Conservation (phyloP, 2,113 vertebrate species). For the Pitta sordida region DNA sequence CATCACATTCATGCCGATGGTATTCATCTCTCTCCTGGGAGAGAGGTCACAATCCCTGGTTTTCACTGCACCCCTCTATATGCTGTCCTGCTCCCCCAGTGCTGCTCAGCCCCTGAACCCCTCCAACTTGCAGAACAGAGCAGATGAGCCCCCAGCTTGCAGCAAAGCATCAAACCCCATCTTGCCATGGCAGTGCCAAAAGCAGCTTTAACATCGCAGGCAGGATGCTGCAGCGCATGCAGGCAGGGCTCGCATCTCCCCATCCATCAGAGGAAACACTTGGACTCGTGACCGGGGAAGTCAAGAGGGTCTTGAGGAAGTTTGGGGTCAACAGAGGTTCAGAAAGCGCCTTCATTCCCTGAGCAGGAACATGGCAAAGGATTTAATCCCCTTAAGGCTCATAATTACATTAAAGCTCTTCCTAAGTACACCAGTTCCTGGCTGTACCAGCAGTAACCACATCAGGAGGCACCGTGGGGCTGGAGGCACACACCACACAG, state of each 20-base stretch:
- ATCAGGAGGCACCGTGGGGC: neutral
- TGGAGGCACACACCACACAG: neutral
- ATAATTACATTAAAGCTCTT: conserved; percentile 20
- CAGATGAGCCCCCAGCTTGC: neutral
- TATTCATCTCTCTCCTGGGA: neutral
- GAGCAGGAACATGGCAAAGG: neutral
- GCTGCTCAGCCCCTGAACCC: neutral
- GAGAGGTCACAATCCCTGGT: neutral
- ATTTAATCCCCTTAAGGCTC: conserved; percentile 34
- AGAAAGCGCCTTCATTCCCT: conserved; percentile 12
- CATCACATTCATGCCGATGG: neutral
- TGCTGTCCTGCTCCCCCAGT: neutral
- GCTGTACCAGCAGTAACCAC: neutral
- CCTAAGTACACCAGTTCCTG: neutral
- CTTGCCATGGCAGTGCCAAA: accelerated
- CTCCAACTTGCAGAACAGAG: accelerated
- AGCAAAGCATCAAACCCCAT: neutral
- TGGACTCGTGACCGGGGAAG: neutral
- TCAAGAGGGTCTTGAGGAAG: conserved; percentile 48
- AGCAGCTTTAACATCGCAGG: accelerated
- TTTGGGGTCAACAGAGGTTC: conserved; percentile 37
- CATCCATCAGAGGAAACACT: neutral
- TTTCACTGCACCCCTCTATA: accelerated
- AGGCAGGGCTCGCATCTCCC: neutral
- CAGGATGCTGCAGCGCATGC: accelerated